Percentiles rank a stretch among this genome's conserved stretches.
phyloP scores from a whole-genome alignment of 1,140 invertebrate species.

The Musca vetustissima region DNA sequence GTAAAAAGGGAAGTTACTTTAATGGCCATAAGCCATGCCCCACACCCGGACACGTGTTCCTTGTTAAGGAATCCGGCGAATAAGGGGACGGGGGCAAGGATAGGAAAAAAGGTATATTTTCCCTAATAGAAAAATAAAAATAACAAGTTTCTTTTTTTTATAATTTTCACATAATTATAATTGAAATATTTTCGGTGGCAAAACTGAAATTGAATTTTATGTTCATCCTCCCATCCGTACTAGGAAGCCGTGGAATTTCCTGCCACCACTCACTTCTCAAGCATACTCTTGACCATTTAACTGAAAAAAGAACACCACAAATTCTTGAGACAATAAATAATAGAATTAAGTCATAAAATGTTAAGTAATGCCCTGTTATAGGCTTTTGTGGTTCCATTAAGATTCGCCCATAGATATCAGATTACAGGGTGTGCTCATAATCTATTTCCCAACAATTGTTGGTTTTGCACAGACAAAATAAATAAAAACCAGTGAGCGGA shows the following conservation, averaged over 20 bases:
- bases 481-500: too few species aligned
- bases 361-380: conserved; percentile 9
- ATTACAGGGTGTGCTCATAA: too few species aligned
- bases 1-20: too few species aligned
- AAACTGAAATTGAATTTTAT: neutral
- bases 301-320: conserved; percentile 1
- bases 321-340: conserved; percentile 53
- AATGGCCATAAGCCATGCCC: too few species aligned
- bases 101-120: neutral
- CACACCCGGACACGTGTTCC: too few species aligned
- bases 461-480: too few species aligned
- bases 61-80: too few species aligned
- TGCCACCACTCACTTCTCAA: too few species aligned
- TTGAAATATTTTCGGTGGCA: conserved; percentile 46
- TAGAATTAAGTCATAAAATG: conserved; percentile 49
- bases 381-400: too few species aligned
- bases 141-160: conserved; percentile 34
- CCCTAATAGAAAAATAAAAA: neutral
- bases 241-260: neutral
- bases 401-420: too few species aligned
- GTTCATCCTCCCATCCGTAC: neutral
- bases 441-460: too few species aligned
- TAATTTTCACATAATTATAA: conserved; percentile 56
- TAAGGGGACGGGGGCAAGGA: too few species aligned
- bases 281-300: neutral